Evolutionary conservation across 2,797 vertebrate genomes (phyloP).

Genomic region (Rhinella marina): DNA sequence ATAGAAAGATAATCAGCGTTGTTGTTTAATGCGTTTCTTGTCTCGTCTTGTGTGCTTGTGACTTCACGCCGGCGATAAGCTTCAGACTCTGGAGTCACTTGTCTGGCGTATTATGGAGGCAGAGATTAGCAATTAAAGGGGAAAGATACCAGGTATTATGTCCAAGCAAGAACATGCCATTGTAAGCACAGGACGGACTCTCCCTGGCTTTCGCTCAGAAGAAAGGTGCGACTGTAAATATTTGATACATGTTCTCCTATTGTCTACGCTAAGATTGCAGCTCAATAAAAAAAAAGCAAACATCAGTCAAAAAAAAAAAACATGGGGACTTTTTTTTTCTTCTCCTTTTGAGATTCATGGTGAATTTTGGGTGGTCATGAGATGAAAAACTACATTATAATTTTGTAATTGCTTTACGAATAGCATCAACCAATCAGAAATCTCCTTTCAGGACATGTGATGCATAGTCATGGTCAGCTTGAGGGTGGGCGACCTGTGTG

Average conservation of each 20-base stretch:
- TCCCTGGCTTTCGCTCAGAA: constrained; percentile 71
- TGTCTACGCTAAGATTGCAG: constrained; percentile 57
- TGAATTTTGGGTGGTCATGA: neutral
- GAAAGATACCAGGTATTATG: constrained; percentile 75
- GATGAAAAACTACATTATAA: too few species aligned
- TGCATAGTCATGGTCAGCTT: neutral
- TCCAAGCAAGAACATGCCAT: constrained; percentile 68
- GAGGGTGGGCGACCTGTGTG: too few species aligned
- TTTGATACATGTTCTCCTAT: constrained; percentile 64
- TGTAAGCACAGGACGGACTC: constrained; percentile 75
- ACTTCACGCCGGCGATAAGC: constrained; percentile 80
- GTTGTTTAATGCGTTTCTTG: constrained; percentile 77
- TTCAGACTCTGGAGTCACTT: constrained; percentile 79
- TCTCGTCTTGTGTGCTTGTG: constrained; percentile 75
- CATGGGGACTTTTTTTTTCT: neutral
- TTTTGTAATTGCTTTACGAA: neutral
- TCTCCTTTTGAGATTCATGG: neutral
- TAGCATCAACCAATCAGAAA: neutral
- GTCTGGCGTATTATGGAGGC: constrained; percentile 82
- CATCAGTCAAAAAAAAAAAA: constrained; percentile 54
- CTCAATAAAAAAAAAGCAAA: constrained; percentile 50
- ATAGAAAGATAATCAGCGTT: constrained; percentile 74
- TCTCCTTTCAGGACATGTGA: neutral
- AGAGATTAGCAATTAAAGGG: constrained; percentile 77
- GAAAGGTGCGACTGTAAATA: constrained; percentile 70